A percentile compares a stretch with the other conserved stretches of the same genome.
phyloP scores from a whole-genome alignment of 2,888 invertebrate species.

The Erebia aethiops region DNA sequence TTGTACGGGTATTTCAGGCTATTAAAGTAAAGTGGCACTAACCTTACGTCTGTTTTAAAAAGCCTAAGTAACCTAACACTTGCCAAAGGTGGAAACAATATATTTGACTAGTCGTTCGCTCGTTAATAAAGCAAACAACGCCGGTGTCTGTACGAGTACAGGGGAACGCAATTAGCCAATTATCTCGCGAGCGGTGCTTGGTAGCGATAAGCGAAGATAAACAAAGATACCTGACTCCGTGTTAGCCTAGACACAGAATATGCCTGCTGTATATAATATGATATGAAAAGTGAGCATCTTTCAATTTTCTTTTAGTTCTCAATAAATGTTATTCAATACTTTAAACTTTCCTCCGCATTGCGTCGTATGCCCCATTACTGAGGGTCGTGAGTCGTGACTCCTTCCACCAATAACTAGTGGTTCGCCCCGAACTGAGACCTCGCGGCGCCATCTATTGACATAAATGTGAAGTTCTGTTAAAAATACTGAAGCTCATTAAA shows the following conservation, averaged over 20 bases:
- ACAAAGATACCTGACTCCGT: constrained; percentile 72
- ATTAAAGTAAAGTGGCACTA: too few species aligned
- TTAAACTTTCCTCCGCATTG: too few species aligned
- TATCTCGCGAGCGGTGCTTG: constrained; percentile 48
- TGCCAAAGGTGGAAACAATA: constrained; percentile 20
- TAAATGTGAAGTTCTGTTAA: too few species aligned
- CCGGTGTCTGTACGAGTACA: constrained; percentile 62
- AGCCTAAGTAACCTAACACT: neutral
- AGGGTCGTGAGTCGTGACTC: too few species aligned
- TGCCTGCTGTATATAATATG: constrained; percentile 38
- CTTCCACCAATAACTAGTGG: too few species aligned
- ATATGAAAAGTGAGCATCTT: constrained; percentile 28
- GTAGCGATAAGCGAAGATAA: constrained; percentile 66
- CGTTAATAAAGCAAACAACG: constrained; percentile 42
- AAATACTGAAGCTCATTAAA: too few species aligned
- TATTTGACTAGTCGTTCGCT: constrained; percentile 31
- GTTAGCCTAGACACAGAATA: constrained; percentile 43
- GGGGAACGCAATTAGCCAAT: constrained; percentile 78
- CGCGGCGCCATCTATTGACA: too few species aligned
- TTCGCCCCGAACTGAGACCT: too few species aligned
- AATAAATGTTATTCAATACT: too few species aligned
- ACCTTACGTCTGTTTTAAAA: neutral
- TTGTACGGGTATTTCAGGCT: too few species aligned
- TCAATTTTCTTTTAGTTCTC: neutral
- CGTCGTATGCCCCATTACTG: too few species aligned